Percentiles rank a stretch among this genome's conserved stretches.
These are phyloP conservation scores for Heliconius hermathena DNA, from an alignment of 1,140 invertebrate species.

Conservation along the genomic window DNA sequence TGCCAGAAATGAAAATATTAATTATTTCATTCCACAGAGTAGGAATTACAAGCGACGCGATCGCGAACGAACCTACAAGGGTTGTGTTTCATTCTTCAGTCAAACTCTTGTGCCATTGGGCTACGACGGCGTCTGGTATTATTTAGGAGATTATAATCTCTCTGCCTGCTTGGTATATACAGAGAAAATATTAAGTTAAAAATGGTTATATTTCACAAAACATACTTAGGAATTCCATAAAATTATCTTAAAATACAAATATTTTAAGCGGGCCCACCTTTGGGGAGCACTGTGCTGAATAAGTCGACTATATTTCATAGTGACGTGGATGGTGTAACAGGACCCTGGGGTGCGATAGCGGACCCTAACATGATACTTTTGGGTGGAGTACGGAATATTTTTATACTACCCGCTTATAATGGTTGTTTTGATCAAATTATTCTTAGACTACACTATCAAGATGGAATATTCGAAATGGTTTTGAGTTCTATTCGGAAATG, in stretches of 20 bases:
- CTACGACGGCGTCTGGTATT: too few species aligned
- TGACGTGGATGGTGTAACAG: conserved; percentile 19
- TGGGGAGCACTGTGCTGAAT: background rate
- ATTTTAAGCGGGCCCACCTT: background rate
- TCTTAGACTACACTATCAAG: background rate
- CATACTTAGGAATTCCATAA: background rate
- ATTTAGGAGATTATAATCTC: too few species aligned
- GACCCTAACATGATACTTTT: conserved; percentile 22
- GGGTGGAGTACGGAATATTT: background rate
- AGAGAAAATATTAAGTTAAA: too few species aligned
- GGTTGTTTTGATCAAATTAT: conserved; percentile 11
- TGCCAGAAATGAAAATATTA: too few species aligned
- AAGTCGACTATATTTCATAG: conserved; percentile 22
- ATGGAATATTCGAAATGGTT: background rate
- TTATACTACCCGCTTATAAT: background rate
- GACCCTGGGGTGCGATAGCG: conserved; percentile 21
- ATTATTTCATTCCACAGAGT: too few species aligned
- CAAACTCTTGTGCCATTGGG: too few species aligned
- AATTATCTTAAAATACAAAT: conserved; percentile 9
- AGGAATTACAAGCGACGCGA: too few species aligned
- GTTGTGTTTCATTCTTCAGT: too few species aligned
- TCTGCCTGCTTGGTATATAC: too few species aligned
- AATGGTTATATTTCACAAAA: background rate
- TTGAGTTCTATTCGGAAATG: too few species aligned
- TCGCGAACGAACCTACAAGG: too few species aligned